These are phyloP conservation scores for Laothoe populi DNA, from an alignment of 2,888 invertebrate genomes.

Conservation along the genomic window DNA sequence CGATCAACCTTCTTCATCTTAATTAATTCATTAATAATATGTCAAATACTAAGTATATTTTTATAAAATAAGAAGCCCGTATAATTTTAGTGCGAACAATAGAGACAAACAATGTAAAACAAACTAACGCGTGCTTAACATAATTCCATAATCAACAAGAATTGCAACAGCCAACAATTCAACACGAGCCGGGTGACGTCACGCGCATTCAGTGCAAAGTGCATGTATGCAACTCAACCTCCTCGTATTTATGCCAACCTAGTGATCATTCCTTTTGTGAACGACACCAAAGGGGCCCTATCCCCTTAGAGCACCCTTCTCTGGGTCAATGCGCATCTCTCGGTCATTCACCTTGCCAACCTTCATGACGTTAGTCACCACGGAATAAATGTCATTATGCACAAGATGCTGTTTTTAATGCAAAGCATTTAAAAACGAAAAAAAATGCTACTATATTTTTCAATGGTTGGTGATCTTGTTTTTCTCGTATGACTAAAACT, in stretches of 20 bases:
- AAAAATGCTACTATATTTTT: neutral
- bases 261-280: constrained; percentile 80
- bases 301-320: constrained; percentile 82
- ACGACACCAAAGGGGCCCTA: constrained; percentile 83
- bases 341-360: constrained; percentile 68
- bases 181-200: constrained; percentile 72
- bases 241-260: constrained; percentile 75
- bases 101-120: neutral
- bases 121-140: constrained; percentile 13
- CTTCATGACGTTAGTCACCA: constrained; percentile 45
- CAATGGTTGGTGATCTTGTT: neutral
- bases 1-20: too few species aligned
- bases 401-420: neutral
- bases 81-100: neutral
- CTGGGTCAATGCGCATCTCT: constrained; percentile 76
- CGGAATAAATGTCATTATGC: too few species aligned
- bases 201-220: constrained; percentile 82
- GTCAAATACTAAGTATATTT: neutral
- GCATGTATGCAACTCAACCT: constrained; percentile 81
- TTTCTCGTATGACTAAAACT: neutral
- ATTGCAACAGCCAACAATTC: constrained; percentile 77
- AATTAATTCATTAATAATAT: too few species aligned
- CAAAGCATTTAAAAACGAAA: neutral
- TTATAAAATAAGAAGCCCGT: neutral
- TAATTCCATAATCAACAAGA: constrained; percentile 51